Evolutionary conservation across 2,888 invertebrate species (phyloP), one percentile per base, ranked within the genome.

Genomic region (Pollenia griseotomentosa): DNA sequence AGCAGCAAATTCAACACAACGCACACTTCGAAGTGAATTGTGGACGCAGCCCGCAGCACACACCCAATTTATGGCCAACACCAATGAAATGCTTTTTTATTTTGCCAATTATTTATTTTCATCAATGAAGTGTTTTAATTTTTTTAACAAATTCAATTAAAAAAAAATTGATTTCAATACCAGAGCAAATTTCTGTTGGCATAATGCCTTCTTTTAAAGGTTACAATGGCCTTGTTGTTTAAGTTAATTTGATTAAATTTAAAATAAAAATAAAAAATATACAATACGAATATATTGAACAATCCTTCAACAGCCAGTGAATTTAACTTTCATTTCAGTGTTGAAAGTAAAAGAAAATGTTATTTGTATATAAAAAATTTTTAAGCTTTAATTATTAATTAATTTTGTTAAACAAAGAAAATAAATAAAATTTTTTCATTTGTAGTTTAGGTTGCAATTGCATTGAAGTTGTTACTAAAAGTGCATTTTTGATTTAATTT

Each of bases 401-500:
- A 48, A 51, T 40, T 40, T 23, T 61, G 44, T n/a, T 46, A 6
- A 73, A 57, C 14, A 12, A 55, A 55, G 11, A 42, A 53, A 71
- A 55, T 16, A 23, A 42, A 42, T 1, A n/a, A 10, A 73, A 70
- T 55, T 12, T 63, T 57, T 77, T 77, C 11, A 44, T 9, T 46
- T 57, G 71, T 44, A 46, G 53, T 65, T 7, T 59, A 61, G 48
- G 48, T 63, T 78, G 46, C 42, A 70, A 83, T 78, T 86, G 75
- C 48, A 74, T 46, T 83, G 48, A 23, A 79, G 33, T 79, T 79
- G 74, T 75, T 79, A 48, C 68, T 57, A 16, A 44, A 63, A 86
- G 44, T 79, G 63, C 14, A 51, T 63, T 74, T 53, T 19, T 73
- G 51, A 48, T 51, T 74, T 42, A 9, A 63, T 89, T 90, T 90